Conservation (phyloP, 2,888 invertebrate species). For the Conomelus anceps region DNA sequence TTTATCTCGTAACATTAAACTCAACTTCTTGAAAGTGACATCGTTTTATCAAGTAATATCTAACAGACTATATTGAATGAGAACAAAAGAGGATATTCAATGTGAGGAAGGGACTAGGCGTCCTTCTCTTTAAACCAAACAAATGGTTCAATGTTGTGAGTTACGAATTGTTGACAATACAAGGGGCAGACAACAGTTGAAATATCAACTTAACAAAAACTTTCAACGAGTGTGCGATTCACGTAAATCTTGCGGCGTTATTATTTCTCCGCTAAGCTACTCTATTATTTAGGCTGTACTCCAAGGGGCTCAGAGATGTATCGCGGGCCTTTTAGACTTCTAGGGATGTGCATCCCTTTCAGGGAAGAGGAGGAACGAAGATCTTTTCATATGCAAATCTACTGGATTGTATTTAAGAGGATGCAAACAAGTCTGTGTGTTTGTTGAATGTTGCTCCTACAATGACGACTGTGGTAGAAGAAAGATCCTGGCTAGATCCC, state of each 20-base stretch:
- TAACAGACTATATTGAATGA: too few species aligned
- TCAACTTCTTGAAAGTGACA: too few species aligned
- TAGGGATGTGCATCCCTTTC: not conserved
- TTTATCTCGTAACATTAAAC: too few species aligned
- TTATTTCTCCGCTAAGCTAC: not conserved
- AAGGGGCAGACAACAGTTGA: not conserved
- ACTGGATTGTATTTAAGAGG: not conserved
- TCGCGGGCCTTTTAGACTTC: not conserved
- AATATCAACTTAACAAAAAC: not conserved
- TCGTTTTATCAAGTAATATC: too few species aligned
- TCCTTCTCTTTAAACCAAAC: not conserved
- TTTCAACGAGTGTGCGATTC: not conserved
- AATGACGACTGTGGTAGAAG: not conserved
- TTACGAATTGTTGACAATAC: not conserved
- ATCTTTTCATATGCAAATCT: not conserved
- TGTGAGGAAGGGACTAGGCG: not conserved
- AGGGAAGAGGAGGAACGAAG: not conserved
- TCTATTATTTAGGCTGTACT: not conserved
- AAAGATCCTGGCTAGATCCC: not conserved
- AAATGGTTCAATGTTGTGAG: not conserved
- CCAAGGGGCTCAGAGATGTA: not conserved
- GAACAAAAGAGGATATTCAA: not conserved
- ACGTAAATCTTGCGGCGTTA: not conserved
- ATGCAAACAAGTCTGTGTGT: not conserved
- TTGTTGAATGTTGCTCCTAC: not conserved